Conservation (phyloP, 2,113 vertebrate species). For the Grammomys dolichurus region DNA sequence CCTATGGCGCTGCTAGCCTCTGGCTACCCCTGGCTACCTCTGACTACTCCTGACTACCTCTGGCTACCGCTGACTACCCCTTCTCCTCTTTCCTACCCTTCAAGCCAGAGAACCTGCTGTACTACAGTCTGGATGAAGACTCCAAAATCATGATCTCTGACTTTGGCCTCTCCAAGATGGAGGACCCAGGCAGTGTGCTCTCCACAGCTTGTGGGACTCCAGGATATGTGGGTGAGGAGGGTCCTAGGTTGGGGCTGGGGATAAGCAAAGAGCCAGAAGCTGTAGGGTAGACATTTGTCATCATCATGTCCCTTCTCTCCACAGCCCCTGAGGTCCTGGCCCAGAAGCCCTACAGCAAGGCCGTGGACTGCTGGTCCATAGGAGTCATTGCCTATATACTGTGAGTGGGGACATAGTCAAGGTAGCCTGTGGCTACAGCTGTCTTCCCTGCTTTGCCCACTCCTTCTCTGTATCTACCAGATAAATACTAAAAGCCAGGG, state of each 20-base stretch:
- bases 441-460: not conserved
- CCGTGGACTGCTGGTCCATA: slow-evolving; percentile 99
- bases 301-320: not conserved
- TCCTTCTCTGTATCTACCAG: not conserved
- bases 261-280: not conserved
- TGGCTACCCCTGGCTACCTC: slow-evolving; percentile 12
- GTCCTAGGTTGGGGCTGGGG: not conserved
- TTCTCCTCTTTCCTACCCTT: not conserved
- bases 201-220: slow-evolving; percentile 97
- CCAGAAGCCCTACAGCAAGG: slow-evolving; percentile 99
- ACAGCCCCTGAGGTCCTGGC: slow-evolving; percentile 97
- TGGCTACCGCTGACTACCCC: slow-evolving; percentile 9
- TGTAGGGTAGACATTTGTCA: not conserved
- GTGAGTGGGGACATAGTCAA: slow-evolving; percentile 86
- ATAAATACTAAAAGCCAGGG: not conserved
- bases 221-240: slow-evolving; percentile 95
- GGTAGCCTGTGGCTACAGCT: not conserved
- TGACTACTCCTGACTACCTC: not conserved
- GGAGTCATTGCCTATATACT: slow-evolving; percentile 98
- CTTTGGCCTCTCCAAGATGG: slow-evolving; percentile 98
- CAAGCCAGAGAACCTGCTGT: slow-evolving; percentile 98
- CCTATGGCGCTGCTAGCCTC: not conserved
- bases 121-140: slow-evolving; percentile 97
- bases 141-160: slow-evolving; percentile 99
- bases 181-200: slow-evolving; percentile 95